A percentile compares a stretch with the other conserved stretches of the same genome.
Conservation (phyloP, 2,888 invertebrate species). For the Drosophila neonasuta region DNA sequence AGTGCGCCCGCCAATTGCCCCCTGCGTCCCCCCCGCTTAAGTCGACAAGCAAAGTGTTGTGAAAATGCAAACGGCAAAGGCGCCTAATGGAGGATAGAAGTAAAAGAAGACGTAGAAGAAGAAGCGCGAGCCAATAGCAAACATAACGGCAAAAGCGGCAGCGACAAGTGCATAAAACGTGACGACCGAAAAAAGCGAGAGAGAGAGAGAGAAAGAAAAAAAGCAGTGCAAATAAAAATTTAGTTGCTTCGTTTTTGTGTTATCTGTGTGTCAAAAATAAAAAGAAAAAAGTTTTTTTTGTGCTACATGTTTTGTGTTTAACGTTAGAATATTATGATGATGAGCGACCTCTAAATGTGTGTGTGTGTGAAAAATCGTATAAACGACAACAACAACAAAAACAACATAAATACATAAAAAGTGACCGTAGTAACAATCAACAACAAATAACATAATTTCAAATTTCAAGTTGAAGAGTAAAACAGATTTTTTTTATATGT, state of each 20-base stretch:
- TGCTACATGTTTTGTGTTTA: conserved; percentile 56
- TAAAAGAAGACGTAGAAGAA: conserved; percentile 19
- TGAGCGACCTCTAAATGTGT: conserved; percentile 34
- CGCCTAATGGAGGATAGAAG: conserved; percentile 42
- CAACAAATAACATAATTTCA: conserved; percentile 26
- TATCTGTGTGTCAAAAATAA: conserved; percentile 14
- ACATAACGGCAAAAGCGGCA: conserved; percentile 59
- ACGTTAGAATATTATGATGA: conserved; percentile 41
- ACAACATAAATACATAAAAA: conserved; percentile 8
- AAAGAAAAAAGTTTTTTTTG: conserved; percentile 10
- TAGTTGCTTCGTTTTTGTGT: conserved; percentile 33
- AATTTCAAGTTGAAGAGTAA: conserved; percentile 42
- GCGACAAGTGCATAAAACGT: conserved; percentile 62
- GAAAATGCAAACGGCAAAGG: conserved; percentile 55
- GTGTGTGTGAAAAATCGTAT: conserved; percentile 22
- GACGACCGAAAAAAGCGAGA: conserved; percentile 44
- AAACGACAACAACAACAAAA: conserved; percentile 13
- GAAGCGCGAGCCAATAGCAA: conserved; percentile 47
- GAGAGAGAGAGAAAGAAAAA: conserved; percentile 19
- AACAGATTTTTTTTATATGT: conserved; percentile 37
- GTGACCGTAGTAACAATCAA: conserved; percentile 25
- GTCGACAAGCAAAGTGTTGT: conserved; percentile 46
- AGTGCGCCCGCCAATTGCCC: conserved; percentile 16
- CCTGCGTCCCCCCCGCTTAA: not conserved
- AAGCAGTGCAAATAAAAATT: conserved; percentile 28